Base-by-base conservation (phyloP, 1,140 invertebrate species). In the Panagrolaimus sp. region DNA sequence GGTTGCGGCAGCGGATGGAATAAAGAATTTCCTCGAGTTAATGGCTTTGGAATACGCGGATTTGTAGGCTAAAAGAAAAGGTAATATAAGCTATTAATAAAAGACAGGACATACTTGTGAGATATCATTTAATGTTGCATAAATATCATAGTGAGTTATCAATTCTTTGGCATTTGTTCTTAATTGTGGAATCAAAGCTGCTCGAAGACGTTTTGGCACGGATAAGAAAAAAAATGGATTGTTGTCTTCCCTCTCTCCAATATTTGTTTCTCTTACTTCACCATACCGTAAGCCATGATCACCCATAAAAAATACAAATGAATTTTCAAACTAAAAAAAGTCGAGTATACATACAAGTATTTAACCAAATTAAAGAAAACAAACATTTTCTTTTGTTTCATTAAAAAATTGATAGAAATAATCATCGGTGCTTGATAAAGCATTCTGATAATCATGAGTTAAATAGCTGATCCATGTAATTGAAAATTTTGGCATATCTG, bases 61-160 rank as follows among this genome's bases (percentile, higher is more conserved):
- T 38, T 38, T 38, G 32, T 4, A 38, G 32, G 32, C 32, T 38
- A 38, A 38, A 38, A 4, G 32, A 38, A 38, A 38, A 7, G 2
- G 2, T 8, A 38, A 4, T 38, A 7, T 38, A 38, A 7, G 7
- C 32, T 38, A 38, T 38, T 7, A 15, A 1, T 52, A 21, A 15
- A 7, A 21, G 45, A 63, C 10, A 43, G 15, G 12, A 43, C 58
- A 21, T 43, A 67, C 68, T 38, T 71, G 58, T 14, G 47, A 47
- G 46, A 73, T 75, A 9, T 73, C 73, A 15, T 43, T 15, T 14
- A 76, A 38, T 1, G 73, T 73, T 9, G 72, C 72, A 69, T 73
- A 73, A 14, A 76, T 17, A 69, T 73, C 72, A 43, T 32, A 73
- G 32, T 76, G 72, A 1, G 45, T 76, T 24, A 69, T 71, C 12